Evolutionary conservation across 2,797 vertebrate species (phyloP).

Genomic region (Rousettus madagascariensis): DNA sequence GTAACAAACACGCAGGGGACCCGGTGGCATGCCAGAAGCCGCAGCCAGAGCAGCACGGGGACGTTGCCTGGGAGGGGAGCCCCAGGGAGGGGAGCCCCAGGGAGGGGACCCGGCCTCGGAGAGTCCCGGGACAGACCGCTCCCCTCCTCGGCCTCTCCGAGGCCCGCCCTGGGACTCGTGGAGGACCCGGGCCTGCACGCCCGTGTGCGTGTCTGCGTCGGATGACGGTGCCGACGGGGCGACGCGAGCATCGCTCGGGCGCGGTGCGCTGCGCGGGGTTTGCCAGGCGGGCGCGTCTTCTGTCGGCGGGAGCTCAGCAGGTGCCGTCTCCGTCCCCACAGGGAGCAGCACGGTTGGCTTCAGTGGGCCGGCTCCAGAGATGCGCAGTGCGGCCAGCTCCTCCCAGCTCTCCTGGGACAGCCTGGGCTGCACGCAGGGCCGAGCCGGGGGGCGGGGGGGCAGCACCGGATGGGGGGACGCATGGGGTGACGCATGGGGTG

Average conservation of each 20-base stretch:
- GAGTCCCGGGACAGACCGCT: not conserved
- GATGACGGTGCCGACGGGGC: rapidly evolving
- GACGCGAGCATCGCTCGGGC: rapidly evolving
- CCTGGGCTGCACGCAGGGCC: not conserved
- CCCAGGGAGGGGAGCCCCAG: not conserved
- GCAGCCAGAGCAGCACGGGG: too few relatives aligned
- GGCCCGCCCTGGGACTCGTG: not conserved
- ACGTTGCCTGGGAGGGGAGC: rapidly evolving
- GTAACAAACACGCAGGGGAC: too few relatives aligned
- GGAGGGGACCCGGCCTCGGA: not conserved
- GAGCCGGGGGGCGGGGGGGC: rapidly evolving
- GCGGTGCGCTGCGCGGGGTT: too few relatives aligned
- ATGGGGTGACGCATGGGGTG: too few relatives aligned
- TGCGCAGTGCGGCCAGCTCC: too few relatives aligned
- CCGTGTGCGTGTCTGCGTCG: not conserved
- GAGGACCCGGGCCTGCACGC: too few relatives aligned
- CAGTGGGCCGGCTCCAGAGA: too few relatives aligned
- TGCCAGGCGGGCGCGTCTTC: too few relatives aligned
- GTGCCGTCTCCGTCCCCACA: too few relatives aligned
- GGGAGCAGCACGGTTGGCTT: too few relatives aligned
- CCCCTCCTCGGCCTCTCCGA: not conserved
- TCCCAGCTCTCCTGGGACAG: not conserved
- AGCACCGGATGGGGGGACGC: not conserved
- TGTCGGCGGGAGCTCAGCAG: too few relatives aligned
- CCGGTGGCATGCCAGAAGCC: rapidly evolving